Evolutionary conservation across 2,888 invertebrate genomes (phyloP), one percentile per base, ranked within the genome.

Genomic region (Mythimna ferrago): DNA sequence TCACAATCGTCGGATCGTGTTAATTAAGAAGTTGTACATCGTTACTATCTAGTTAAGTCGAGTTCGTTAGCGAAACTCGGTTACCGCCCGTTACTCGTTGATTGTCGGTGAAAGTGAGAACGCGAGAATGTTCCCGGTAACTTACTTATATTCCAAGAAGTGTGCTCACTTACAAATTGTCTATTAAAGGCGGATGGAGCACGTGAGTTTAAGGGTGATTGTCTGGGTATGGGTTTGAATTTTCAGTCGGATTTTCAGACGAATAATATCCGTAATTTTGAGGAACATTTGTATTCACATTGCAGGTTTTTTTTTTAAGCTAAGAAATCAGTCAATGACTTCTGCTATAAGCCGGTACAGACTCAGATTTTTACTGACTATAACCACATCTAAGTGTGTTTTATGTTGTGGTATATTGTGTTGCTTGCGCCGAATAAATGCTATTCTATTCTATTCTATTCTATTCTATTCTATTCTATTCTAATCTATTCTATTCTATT

Each of bases 61-160:
- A 93, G 94, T 94, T 94, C 93, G 94, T 94, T 94, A 95, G 93
- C 84, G 88, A 89, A 93, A 93, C 93, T 92, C 91, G 89, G 93
- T 93, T 94, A 93, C 89, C 89, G 87, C 87, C 88, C 89, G 90
- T 91, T 89, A 86, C 88, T 89, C 90, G 90, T 88, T 94, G 94
- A 94, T 94, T 94, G 93, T 92, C 87, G 88, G 88, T 75, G 92
- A 92, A 93, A 93, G 93, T 92, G 93, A 93, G 90, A 91, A 89
- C 82, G 82, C 82, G 86, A 82, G 80, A 85, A 86, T 75, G 75
- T 78, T 82, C 61, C 78, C 58, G 48, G 78, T 86, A 85, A 86
- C 82, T 85, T 77, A 84, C 80, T 86, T 83, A 83, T 65, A 69
- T 64, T 54, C 26, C 60, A 75, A 80, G 81, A 80, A 83, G 65